phyloP scores from a whole-genome alignment of 2,888 invertebrate species.

The Nezara viridula region DNA sequence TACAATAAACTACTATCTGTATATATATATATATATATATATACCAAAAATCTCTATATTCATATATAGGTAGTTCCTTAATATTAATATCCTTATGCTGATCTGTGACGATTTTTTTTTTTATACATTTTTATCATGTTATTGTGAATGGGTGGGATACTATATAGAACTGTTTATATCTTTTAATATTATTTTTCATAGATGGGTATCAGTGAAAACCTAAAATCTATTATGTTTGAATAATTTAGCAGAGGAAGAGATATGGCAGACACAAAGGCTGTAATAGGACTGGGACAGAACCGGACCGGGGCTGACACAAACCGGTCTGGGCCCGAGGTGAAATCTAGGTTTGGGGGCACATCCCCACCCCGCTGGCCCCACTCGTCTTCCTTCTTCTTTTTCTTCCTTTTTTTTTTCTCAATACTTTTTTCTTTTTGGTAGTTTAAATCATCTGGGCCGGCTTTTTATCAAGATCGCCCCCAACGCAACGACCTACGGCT shows the following conservation, averaged over 20 bases:
- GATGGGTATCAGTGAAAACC: background rate
- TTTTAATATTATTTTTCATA: too few species aligned
- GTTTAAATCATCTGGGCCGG: conserved; percentile 25
- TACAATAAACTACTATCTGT: too few species aligned
- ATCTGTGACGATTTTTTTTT: too few species aligned
- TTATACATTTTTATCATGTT: too few species aligned
- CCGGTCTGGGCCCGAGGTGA: background rate
- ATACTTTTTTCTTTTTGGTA: conserved; percentile 3
- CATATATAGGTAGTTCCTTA: too few species aligned
- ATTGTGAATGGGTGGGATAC: too few species aligned
- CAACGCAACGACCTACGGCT: conserved; percentile 19
- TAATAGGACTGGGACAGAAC: background rate
- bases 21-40: too few species aligned
- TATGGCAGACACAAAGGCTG: background rate
- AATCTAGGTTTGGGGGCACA: conserved; percentile 46
- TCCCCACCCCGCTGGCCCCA: background rate
- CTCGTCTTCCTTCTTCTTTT: background rate
- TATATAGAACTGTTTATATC: too few species aligned
- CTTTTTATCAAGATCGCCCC: conserved; percentile 25
- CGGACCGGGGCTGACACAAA: background rate
- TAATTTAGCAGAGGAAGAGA: background rate
- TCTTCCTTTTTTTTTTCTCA: background rate
- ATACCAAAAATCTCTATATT: too few species aligned
- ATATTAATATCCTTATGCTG: too few species aligned
- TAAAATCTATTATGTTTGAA: background rate